Evolutionary conservation across 2,888 invertebrate genomes (phyloP).

Genomic region (Strigamia maritima): DNA sequence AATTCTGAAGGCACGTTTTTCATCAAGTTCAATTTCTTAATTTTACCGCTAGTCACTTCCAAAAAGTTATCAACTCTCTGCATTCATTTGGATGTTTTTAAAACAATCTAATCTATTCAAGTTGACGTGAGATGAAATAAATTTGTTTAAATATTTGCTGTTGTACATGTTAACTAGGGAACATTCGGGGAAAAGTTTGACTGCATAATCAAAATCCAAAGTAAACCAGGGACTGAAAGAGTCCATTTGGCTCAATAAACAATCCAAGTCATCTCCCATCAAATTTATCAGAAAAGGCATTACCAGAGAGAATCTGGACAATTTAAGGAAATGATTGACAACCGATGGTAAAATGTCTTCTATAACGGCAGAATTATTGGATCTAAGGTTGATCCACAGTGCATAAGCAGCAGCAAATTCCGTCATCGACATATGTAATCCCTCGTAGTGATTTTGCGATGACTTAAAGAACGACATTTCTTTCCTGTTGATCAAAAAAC

Average conservation of each 20-base stretch:
- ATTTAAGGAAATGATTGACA: neutral
- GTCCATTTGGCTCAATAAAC: neutral
- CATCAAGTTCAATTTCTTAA: too few relatives aligned
- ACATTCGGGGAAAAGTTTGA: neutral
- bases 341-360: neutral
- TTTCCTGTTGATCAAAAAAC: neutral
- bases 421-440: neutral
- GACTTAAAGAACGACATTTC: neutral
- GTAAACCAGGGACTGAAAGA: neutral
- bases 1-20: too few relatives aligned
- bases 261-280: neutral
- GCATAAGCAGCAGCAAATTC: neutral
- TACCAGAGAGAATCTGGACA: neutral
- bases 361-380: neutral
- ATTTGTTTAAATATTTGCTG: too few relatives aligned
- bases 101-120: too few relatives aligned
- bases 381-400: neutral
- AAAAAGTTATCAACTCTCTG: too few relatives aligned
- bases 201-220: neutral
- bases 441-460: neutral
- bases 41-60: too few relatives aligned
- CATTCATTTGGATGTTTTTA: too few relatives aligned
- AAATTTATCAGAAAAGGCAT: neutral
- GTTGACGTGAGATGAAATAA: too few relatives aligned
- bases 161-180: too few relatives aligned